These are phyloP conservation scores for Gorilla gorilla DNA, from an alignment of 2,113 vertebrate genomes.

Conservation along the genomic window DNA sequence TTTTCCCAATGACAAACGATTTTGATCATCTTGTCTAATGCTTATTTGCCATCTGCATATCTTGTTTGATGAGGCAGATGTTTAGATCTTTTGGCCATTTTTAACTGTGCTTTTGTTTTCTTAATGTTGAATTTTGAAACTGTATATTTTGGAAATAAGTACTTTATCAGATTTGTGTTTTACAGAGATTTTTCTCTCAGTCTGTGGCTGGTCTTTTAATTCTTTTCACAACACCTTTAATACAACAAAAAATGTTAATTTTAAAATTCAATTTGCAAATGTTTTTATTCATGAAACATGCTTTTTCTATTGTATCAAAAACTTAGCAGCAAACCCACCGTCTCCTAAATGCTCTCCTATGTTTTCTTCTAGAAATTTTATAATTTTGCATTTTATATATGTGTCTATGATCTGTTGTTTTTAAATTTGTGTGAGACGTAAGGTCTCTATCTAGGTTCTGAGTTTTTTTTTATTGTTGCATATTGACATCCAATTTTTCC, in stretches of 20 bases:
- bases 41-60: no score
- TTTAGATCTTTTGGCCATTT: not conserved
- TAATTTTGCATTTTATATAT: not conserved
- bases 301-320: not conserved
- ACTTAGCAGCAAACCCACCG: not conserved
- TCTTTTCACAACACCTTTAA: not conserved
- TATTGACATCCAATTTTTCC: not conserved
- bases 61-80: no score
- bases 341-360: not conserved
- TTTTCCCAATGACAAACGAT: not conserved
- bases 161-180: not conserved
- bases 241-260: not conserved
- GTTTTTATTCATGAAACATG: not conserved
- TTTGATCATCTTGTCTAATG: not conserved
- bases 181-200: not conserved
- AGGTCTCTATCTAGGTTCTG: not conserved
- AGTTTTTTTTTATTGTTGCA: not conserved
- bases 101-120: not conserved
- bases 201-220: not conserved
- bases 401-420: not conserved
- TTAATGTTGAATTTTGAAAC: not conserved
- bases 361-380: not conserved
- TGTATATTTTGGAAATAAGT: not conserved
- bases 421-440: not conserved
- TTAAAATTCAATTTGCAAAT: not conserved